Conservation (phyloP, 2,113 vertebrate species). For the Pangasianodon gigas region DNA sequence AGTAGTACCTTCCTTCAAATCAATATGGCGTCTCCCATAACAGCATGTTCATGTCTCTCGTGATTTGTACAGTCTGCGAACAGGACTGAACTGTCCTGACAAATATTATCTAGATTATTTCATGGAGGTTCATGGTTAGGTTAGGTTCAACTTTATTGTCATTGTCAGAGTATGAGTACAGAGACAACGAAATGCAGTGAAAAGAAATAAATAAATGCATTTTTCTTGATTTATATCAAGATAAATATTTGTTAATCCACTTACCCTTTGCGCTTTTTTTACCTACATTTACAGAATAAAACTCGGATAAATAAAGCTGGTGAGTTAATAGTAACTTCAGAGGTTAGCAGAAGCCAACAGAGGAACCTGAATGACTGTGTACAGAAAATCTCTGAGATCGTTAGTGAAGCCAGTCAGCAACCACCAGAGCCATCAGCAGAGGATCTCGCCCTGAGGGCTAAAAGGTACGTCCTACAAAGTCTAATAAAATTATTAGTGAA, state of each 20-base stretch:
- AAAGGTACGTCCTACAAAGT: slow-evolving; percentile 72
- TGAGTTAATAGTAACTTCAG: slow-evolving; percentile 86
- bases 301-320: slow-evolving; percentile 86
- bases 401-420: slow-evolving; percentile 74
- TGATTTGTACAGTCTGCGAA: no score
- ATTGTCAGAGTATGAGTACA: no score
- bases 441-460: slow-evolving; percentile 66
- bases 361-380: slow-evolving; percentile 86
- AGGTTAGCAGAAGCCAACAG: slow-evolving; percentile 88
- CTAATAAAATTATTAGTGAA: background rate
- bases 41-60: no score
- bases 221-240: no score
- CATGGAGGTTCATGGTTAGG: no score
- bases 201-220: no score
- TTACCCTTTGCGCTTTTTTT: background rate
- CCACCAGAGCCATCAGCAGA: slow-evolving; percentile 76
- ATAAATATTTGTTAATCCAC: background rate
- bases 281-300: slow-evolving; percentile 74
- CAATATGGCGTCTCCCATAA: no score
- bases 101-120: no score
- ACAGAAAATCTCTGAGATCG: slow-evolving; percentile 84
- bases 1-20: no score
- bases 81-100: no score
- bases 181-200: no score
- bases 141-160: no score